Conservation (phyloP, 2,797 vertebrate species). For the Otolemur crassicaudatus region DNA sequence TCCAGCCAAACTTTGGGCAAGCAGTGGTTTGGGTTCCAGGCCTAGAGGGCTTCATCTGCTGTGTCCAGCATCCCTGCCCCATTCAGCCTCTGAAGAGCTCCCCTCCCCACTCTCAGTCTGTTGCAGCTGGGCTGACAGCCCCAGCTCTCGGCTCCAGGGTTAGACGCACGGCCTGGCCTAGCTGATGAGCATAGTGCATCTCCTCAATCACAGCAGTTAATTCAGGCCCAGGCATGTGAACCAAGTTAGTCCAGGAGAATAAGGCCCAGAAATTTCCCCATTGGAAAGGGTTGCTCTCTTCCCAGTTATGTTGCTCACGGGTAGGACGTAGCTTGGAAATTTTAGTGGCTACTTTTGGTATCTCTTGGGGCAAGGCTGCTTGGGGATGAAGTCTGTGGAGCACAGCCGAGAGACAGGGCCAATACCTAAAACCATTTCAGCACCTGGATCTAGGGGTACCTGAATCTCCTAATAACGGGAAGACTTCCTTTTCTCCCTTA, state of each 20-base stretch:
- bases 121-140: background rate
- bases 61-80: background rate
- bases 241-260: background rate
- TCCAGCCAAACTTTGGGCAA: background rate
- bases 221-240: background rate
- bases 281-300: background rate
- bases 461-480: background rate
- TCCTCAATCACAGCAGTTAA: background rate
- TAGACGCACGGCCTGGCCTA: background rate
- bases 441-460: background rate
- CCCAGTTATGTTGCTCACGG: background rate
- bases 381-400: background rate
- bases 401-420: background rate
- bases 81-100: background rate
- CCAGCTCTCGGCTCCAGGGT: background rate
- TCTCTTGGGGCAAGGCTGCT: background rate
- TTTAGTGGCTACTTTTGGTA: background rate
- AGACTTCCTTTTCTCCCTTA: background rate
- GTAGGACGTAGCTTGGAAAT: background rate
- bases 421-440: background rate
- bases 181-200: background rate
- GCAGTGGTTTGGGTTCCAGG: background rate
- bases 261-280: background rate
- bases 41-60: background rate
- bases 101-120: background rate